These are phyloP conservation scores for Rynchops niger DNA, from an alignment of 2,113 vertebrate genomes.

Conservation along the genomic window DNA sequence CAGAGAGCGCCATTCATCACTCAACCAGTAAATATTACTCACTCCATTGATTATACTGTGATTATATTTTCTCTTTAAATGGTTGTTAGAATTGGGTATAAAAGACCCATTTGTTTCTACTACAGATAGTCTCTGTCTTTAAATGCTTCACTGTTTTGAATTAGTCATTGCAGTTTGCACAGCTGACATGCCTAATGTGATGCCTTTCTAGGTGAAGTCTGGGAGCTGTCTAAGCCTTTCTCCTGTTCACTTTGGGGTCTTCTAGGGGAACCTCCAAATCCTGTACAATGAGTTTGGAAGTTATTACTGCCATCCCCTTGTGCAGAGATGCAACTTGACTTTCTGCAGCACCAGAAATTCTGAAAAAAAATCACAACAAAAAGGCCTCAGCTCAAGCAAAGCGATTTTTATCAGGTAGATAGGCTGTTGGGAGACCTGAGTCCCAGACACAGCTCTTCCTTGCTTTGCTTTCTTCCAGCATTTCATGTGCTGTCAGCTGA, in stretches of 20 bases:
- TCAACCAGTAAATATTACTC: conserved; percentile 69
- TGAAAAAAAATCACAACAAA: not conserved
- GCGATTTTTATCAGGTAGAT: not conserved
- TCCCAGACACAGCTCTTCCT: not conserved
- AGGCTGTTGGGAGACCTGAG: not conserved
- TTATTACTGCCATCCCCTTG: not conserved
- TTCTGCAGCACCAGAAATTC: conserved; percentile 18
- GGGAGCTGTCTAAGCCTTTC: not conserved
- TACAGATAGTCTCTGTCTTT: conserved; percentile 48
- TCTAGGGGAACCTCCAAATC: conserved; percentile 9
- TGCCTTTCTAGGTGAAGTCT: not conserved
- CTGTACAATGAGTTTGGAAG: not conserved
- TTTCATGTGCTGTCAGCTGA: not conserved
- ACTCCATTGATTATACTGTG: conserved; percentile 58
- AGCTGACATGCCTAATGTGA: conserved; percentile 13
- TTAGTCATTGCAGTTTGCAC: conserved; percentile 44
- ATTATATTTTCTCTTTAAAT: conserved; percentile 75
- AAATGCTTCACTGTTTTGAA: conserved; percentile 64
- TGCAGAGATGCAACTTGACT: not conserved
- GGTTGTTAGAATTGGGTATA: conserved; percentile 59
- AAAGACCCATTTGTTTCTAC: conserved; percentile 61
- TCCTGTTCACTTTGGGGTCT: not conserved
- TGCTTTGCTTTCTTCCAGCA: not conserved
- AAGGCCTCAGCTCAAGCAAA: not conserved
- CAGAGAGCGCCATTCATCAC: conserved; percentile 40